Evolutionary conservation across 1,140 invertebrate genomes (phyloP).

Genomic region (Philaenus spumarius): DNA sequence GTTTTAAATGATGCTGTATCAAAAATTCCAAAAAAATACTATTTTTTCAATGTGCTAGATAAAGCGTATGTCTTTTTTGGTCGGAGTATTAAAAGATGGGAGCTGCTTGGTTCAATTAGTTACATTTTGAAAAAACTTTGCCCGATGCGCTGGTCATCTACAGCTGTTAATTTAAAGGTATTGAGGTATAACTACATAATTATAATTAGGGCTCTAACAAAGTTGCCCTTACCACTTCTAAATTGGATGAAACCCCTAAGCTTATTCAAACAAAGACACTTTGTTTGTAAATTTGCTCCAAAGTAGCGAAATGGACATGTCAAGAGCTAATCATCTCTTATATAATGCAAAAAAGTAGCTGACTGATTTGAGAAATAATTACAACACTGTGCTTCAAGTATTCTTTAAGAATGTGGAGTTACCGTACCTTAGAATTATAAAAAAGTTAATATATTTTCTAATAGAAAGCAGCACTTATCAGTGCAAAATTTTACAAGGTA

Average conservation of each 20-base stretch:
- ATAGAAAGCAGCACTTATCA: no score
- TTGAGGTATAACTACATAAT: background rate
- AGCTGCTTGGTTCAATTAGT: background rate
- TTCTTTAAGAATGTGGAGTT: no score
- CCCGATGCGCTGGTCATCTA: background rate
- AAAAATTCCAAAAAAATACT: background rate
- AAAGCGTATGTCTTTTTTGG: background rate
- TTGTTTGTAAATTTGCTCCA: no score
- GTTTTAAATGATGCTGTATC: background rate
- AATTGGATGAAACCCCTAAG: background rate
- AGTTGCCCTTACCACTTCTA: background rate
- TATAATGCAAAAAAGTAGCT: no score
- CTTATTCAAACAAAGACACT: no score
- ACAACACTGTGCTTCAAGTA: no score
- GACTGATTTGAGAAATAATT: no score
- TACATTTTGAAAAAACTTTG: background rate
- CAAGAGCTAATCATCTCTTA: no score
- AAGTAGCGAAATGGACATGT: no score
- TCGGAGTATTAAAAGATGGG: background rate
- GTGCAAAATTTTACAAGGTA: no score
- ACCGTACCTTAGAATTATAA: no score
- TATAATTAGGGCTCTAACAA: background rate
- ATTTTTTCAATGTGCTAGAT: background rate
- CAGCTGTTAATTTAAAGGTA: background rate
- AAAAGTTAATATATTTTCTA: no score